Percentiles rank a stretch among this genome's conserved stretches.
phyloP scores from a whole-genome alignment of 2,888 invertebrate species.

The Stenoptilia bipunctidactyla region DNA sequence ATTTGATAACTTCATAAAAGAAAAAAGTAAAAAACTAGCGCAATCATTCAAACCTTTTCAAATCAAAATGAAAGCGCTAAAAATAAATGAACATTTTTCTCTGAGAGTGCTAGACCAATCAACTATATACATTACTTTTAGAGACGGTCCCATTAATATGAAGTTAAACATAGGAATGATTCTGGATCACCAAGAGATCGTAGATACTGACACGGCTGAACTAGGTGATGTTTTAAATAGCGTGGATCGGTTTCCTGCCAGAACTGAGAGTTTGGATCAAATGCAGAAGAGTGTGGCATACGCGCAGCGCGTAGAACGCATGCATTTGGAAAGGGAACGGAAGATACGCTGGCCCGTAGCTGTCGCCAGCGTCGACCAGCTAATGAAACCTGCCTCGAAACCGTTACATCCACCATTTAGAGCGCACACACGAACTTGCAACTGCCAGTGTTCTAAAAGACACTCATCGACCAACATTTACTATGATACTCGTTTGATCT shows the following conservation, averaged over 20 bases:
- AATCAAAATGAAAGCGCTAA: constrained; percentile 58
- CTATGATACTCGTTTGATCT: too few relatives aligned
- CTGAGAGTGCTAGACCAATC: constrained; percentile 52
- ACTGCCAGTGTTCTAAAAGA: too few relatives aligned
- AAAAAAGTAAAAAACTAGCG: constrained; percentile 45
- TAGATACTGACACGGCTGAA: constrained; percentile 46
- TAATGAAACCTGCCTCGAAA: constrained; percentile 29
- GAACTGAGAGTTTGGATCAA: constrained; percentile 43
- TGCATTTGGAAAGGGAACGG: constrained; percentile 13
- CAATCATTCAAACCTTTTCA: constrained; percentile 55
- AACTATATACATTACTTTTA: constrained; percentile 43
- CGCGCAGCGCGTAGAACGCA: constrained; percentile 35
- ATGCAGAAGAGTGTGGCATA: constrained; percentile 40
- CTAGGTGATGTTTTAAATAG: constrained; percentile 34
- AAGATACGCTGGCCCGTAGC: constrained; percentile 26
- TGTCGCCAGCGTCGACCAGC: constrained; percentile 31
- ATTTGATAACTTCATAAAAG: constrained; percentile 54
- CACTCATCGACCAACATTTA: too few relatives aligned
- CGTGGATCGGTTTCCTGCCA: constrained; percentile 32
- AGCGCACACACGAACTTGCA: too few relatives aligned
- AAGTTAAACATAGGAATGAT: constrained; percentile 60
- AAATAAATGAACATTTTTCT: constrained; percentile 57
- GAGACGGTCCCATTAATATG: constrained; percentile 46
- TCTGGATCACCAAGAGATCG: constrained; percentile 63
- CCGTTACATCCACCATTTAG: too few relatives aligned